Conservation (phyloP, 2,888 invertebrate species). For the Mantis religiosa region DNA sequence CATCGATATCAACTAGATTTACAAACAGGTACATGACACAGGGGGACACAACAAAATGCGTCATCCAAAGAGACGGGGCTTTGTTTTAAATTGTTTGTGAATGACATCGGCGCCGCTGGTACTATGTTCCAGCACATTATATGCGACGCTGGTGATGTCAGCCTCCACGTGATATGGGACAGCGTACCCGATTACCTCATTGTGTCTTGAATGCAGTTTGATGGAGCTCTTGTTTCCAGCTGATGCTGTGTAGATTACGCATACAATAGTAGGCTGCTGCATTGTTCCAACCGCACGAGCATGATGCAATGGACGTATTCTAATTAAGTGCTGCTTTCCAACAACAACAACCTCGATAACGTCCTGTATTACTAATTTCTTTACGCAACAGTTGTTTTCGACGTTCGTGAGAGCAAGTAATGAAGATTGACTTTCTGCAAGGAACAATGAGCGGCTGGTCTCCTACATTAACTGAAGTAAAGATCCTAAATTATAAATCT, state of each 20-base stretch:
- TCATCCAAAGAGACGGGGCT: neutral
- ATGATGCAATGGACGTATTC: neutral
- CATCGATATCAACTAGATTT: neutral
- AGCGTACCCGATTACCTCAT: neutral
- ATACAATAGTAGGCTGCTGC: neutral
- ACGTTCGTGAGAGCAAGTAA: neutral
- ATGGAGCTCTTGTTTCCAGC: neutral
- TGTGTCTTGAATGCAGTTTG: neutral
- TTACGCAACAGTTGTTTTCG: neutral
- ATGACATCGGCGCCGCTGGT: neutral
- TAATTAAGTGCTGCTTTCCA: neutral
- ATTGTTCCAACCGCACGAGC: neutral
- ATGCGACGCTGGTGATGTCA: neutral
- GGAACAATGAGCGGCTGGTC: neutral
- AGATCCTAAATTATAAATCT: too few species aligned
- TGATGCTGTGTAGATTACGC: neutral
- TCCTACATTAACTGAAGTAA: neutral
- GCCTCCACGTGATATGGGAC: neutral
- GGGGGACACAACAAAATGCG: neutral
- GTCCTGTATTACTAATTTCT: neutral
- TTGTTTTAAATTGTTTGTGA: neutral
- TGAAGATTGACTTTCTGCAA: neutral
- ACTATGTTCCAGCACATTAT: neutral
- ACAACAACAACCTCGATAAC: neutral
- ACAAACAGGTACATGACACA: neutral